A percentile compares a stretch with the other conserved stretches of the same genome.
Evolutionary conservation across 2,888 invertebrate genomes (phyloP).

Genomic region (Drosophila mettleri): DNA sequence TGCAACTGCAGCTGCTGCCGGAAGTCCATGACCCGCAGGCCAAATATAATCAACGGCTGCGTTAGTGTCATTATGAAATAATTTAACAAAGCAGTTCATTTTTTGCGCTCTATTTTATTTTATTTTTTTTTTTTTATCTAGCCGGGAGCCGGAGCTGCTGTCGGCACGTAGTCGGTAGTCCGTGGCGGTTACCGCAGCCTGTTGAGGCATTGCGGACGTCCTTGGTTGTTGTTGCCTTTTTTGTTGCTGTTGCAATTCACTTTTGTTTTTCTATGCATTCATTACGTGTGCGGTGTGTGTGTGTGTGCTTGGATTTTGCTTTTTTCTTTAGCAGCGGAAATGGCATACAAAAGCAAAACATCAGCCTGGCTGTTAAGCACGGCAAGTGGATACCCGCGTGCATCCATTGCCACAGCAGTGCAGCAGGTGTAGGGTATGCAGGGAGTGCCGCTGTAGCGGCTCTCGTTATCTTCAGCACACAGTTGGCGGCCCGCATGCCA

Average conservation of each 20-base stretch:
- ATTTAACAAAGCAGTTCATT: conserved; percentile 72
- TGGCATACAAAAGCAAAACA: conserved; percentile 67
- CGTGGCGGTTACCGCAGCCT: conserved; percentile 47
- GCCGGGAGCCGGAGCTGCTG: conserved; percentile 26
- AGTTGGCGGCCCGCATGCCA: conserved; percentile 55
- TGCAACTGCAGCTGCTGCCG: conserved; percentile 58
- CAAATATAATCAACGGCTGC: conserved; percentile 75
- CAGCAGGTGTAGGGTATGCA: not conserved
- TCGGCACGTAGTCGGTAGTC: conserved; percentile 20
- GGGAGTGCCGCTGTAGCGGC: conserved; percentile 8
- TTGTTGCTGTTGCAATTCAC: conserved; percentile 34
- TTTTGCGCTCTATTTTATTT: conserved; percentile 6
- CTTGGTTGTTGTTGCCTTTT: conserved; percentile 46
- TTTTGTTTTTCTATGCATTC: conserved; percentile 75
- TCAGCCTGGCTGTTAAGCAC: conserved; percentile 43
- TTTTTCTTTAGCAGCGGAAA: conserved; percentile 62
- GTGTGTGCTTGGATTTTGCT: conserved; percentile 8
- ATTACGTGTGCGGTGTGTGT: conserved; percentile 52
- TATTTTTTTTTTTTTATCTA: conserved; percentile 67
- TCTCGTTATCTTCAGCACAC: conserved; percentile 69
- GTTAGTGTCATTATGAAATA: conserved; percentile 81
- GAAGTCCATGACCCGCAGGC: conserved; percentile 75
- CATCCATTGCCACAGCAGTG: conserved; percentile 9
- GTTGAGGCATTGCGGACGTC: conserved; percentile 62
- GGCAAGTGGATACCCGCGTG: conserved; percentile 31